Percentiles rank a stretch among this genome's conserved stretches.
Evolutionary conservation across 2,888 invertebrate genomes (phyloP).

Genomic region (Caenorhabditis sulstoni): DNA sequence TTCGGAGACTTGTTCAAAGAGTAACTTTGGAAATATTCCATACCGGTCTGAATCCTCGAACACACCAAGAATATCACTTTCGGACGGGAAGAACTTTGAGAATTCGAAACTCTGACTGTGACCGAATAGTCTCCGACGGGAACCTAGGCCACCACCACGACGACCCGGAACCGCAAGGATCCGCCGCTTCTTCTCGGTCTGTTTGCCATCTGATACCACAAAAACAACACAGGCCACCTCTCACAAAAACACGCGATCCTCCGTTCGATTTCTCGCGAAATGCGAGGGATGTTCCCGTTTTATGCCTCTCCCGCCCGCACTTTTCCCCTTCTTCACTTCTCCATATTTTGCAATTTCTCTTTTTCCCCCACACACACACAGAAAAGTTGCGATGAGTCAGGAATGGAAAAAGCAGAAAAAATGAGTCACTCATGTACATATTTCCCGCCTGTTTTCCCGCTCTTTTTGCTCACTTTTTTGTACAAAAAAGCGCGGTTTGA

Average conservation of each 20-base stretch:
- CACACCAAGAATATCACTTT: no score
- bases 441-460: neutral
- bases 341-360: no score
- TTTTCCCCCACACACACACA: neutral
- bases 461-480: constrained; percentile 20
- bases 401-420: neutral
- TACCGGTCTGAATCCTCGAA: no score
- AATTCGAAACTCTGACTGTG: no score
- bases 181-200: neutral
- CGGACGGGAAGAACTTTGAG: no score
- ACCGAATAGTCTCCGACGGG: no score
- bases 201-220: constrained; percentile 11
- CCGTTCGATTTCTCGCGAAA: constrained; percentile 5
- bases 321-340: neutral
- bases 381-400: neutral
- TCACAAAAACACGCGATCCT: constrained; percentile 2
- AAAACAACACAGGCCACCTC: constrained; percentile 33
- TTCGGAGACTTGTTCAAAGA: no score
- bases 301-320: neutral
- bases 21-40: no score
- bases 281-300: no score
- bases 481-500: constrained; percentile 4
- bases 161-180: no score
- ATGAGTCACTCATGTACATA: constrained; percentile 17
- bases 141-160: no score